These are phyloP conservation scores for Cryptus armator DNA, from an alignment of 2,888 invertebrate species.

Conservation along the genomic window DNA sequence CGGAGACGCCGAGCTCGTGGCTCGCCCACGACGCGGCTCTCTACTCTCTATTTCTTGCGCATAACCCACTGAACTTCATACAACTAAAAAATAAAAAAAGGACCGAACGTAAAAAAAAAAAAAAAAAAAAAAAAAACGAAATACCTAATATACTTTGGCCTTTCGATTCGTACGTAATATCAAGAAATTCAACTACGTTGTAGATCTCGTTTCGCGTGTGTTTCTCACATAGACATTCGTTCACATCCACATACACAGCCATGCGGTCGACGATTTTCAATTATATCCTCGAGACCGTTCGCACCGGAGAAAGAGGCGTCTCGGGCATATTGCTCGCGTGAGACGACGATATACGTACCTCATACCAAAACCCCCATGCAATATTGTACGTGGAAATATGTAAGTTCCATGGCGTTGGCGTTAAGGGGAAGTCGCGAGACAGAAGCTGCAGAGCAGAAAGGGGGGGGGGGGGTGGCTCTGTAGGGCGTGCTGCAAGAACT, in stretches of 20 bases:
- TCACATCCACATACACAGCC: slow-evolving; percentile 32
- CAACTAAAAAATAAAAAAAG: slow-evolving; percentile 9
- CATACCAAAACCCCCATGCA: slow-evolving; percentile 66
- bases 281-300: slow-evolving; percentile 65
- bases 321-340: slow-evolving; percentile 70
- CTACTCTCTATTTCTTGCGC: slow-evolving; percentile 4
- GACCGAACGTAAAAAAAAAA: slow-evolving; percentile 4
- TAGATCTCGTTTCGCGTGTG: slow-evolving; percentile 29
- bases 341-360: slow-evolving; percentile 68
- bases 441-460: slow-evolving; percentile 39
- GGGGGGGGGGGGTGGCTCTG: slow-evolving; percentile 34
- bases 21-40: slow-evolving; percentile 40
- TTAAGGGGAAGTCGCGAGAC: slow-evolving; percentile 35
- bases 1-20: slow-evolving; percentile 19
- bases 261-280: slow-evolving; percentile 66
- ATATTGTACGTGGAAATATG: slow-evolving; percentile 75
- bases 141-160: not conserved
- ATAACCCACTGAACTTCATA: not conserved
- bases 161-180: slow-evolving; percentile 53
- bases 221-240: slow-evolving; percentile 42
- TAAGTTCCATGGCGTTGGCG: slow-evolving; percentile 66
- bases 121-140: not conserved
- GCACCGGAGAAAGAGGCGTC: slow-evolving; percentile 48
- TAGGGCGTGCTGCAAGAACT: slow-evolving; percentile 67
- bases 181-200: slow-evolving; percentile 55